A percentile compares a stretch with the other conserved stretches of the same genome.
Conservation (phyloP, 2,113 vertebrate genomes). For the Sylvicapra grimmia region DNA sequence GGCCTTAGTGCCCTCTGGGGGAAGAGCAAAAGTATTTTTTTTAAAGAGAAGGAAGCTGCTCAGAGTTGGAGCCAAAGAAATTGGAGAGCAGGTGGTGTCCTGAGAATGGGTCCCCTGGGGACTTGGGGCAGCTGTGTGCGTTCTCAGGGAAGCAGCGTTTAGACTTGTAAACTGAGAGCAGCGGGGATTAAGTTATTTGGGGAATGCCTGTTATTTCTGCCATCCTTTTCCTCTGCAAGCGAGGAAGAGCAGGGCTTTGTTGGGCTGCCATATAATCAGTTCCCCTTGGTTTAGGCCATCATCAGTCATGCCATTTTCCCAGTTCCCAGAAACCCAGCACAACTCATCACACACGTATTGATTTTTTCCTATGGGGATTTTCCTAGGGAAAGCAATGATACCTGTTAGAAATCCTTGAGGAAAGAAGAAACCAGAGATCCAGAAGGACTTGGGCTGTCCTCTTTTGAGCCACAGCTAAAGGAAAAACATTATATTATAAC, state of each 20-base stretch:
- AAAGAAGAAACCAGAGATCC: conserved; percentile 86
- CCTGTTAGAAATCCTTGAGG: conserved; percentile 86
- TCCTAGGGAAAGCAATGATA: conserved; percentile 33
- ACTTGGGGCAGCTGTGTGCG: too few relatives aligned
- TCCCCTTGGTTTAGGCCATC: neutral
- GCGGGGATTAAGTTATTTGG: neutral
- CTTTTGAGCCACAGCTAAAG: conserved; percentile 79
- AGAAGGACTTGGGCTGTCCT: conserved; percentile 84
- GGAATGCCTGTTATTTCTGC: neutral
- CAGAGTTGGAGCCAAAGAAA: neutral
- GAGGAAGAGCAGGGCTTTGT: neutral
- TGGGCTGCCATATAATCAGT: neutral
- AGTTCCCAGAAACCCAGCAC: neutral
- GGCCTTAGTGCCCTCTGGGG: neutral
- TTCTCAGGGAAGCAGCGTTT: neutral
- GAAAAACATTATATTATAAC: neutral
- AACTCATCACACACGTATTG: neutral
- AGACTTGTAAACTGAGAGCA: neutral
- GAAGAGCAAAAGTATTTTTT: neutral
- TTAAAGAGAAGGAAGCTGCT: neutral
- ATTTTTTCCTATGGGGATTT: neutral
- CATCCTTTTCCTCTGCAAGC: rapidly evolving
- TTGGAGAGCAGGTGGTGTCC: neutral
- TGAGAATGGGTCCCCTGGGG: rapidly evolving
- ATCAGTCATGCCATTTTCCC: too few relatives aligned